Conservation (phyloP, 2,797 vertebrate species). For the Rhodeus uyekii region DNA sequence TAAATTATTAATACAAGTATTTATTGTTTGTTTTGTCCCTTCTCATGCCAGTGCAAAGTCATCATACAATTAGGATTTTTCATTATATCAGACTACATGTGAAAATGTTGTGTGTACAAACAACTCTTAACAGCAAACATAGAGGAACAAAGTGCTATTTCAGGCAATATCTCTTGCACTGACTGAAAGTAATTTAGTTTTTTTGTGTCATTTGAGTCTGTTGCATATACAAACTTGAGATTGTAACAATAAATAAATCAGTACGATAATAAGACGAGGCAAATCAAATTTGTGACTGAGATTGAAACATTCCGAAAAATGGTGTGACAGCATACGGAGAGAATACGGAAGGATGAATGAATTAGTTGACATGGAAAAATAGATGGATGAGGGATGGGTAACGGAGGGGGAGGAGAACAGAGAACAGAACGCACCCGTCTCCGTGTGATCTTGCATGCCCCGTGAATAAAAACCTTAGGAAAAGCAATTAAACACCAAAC, state of each 20-base stretch:
- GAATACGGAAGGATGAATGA: conserved; percentile 23
- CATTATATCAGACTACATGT: background rate
- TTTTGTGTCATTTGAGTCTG: background rate
- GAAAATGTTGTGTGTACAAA: too few species aligned
- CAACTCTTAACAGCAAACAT: background rate
- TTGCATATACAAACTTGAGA: conserved; percentile 10
- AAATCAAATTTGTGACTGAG: conserved; percentile 2
- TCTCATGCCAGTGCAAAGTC: background rate
- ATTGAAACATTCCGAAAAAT: conserved; percentile 32
- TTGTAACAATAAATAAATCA: conserved; percentile 32
- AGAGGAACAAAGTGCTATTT: background rate
- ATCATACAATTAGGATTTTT: background rate
- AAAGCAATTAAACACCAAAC: conserved; percentile 71
- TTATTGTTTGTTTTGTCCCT: background rate
- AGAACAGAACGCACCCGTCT: conserved; percentile 44
- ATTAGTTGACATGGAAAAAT: conserved; percentile 13
- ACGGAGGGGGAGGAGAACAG: conserved; percentile 50
- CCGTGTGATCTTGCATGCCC: conserved; percentile 59
- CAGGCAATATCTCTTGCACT: background rate
- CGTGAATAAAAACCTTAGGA: conserved; percentile 64
- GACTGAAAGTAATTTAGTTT: background rate
- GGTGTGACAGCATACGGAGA: conserved; percentile 5
- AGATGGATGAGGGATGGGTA: conserved; percentile 38
- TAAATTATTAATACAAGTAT: background rate
- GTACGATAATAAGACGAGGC: background rate